These are phyloP conservation scores for Cinclus mexicanus DNA, from an alignment of 2,113 vertebrate species.

Conservation along the genomic window DNA sequence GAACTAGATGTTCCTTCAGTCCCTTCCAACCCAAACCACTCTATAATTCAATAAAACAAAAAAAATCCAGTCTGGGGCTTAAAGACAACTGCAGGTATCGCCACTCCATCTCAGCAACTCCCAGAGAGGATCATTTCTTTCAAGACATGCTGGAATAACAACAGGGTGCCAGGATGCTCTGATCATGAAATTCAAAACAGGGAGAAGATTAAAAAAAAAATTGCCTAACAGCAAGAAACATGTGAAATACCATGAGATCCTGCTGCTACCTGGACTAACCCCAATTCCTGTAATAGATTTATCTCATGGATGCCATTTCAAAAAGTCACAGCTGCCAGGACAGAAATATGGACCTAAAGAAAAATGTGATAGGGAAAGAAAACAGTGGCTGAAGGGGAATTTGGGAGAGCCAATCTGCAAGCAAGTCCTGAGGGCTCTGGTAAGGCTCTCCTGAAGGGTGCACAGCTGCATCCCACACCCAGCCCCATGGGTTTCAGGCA, in stretches of 20 bases:
- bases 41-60: neutral
- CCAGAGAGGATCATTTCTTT: neutral
- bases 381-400: neutral
- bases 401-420: neutral
- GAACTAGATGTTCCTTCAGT: neutral
- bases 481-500: neutral
- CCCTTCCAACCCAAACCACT: neutral
- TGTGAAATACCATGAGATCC: neutral
- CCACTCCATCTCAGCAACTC: neutral
- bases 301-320: neutral
- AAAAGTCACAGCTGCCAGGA: neutral
- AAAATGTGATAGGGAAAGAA: neutral
- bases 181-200: neutral
- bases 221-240: neutral
- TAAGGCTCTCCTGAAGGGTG: neutral
- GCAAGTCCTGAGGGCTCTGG: accelerated
- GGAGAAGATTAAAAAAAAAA: neutral
- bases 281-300: neutral
- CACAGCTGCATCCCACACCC: accelerated
- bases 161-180: neutral
- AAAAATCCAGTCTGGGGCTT: neutral
- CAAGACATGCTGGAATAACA: neutral
- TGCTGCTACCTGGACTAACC: neutral
- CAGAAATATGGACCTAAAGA: neutral
- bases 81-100: neutral